phyloP scores from a whole-genome alignment of 2,797 vertebrate species.

The Gymnopithys bicolor region DNA sequence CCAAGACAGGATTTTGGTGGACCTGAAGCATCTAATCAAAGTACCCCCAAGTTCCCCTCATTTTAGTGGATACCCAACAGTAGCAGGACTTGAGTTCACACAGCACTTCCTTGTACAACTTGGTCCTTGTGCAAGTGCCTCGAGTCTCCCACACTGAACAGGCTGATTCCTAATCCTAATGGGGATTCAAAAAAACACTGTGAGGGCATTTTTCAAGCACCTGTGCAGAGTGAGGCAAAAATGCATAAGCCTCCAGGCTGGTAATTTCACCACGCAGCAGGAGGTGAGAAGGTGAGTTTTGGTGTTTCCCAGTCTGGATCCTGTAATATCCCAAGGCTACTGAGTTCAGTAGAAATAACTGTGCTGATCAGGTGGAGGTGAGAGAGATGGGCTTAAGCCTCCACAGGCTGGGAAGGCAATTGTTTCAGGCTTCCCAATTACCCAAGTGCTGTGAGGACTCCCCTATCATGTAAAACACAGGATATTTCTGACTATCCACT shows the following conservation, averaged over 20 bases:
- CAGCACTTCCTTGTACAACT: neutral
- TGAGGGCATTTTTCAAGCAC: neutral
- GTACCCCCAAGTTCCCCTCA: neutral
- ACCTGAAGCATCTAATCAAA: neutral
- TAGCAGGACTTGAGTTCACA: neutral
- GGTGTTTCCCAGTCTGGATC: neutral
- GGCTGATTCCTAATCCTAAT: neutral
- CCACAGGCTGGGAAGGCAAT: neutral
- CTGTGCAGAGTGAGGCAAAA: neutral
- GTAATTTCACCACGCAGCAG: neutral
- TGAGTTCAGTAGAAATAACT: neutral
- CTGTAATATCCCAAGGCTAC: neutral
- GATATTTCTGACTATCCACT: rapidly evolving
- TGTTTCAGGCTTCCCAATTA: neutral
- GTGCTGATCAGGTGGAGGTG: rapidly evolving
- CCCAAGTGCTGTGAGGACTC: neutral
- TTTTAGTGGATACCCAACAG: neutral
- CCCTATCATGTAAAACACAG: neutral
- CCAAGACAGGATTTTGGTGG: neutral
- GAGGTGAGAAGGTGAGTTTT: neutral
- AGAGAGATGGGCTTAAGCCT: neutral
- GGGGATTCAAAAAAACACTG: neutral
- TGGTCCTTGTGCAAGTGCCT: rapidly evolving
- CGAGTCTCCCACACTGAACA: neutral
- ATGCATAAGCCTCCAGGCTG: rapidly evolving